A percentile compares a stretch with the other conserved stretches of the same genome.
Conservation (phyloP, 2,888 invertebrate genomes). For the Heliconius aoede region DNA sequence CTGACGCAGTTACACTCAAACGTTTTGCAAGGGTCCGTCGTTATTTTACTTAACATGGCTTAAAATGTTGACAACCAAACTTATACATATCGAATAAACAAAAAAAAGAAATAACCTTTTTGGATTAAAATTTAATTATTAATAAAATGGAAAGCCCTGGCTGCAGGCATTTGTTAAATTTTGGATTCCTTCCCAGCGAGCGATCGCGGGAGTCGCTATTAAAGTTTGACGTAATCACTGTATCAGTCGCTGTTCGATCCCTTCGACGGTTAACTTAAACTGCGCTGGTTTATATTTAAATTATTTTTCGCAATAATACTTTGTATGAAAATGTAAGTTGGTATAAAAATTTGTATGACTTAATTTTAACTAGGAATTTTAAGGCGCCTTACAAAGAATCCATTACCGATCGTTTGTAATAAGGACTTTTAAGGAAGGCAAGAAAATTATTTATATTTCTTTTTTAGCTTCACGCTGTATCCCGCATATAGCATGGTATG, state of each 20-base stretch:
- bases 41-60: too few species aligned
- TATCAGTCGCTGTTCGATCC: constrained; percentile 38
- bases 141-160: constrained; percentile 26
- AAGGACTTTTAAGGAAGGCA: not conserved
- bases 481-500: too few species aligned
- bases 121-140: not conserved
- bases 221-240: constrained; percentile 40
- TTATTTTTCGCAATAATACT: constrained; percentile 7
- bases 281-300: constrained; percentile 19
- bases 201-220: constrained; percentile 38
- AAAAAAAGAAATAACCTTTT: not conserved
- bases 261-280: constrained; percentile 20
- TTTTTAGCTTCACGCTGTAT: too few species aligned
- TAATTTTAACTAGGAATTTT: not conserved
- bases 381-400: not conserved
- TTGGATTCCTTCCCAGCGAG: constrained; percentile 37
- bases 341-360: not conserved
- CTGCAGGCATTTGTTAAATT: constrained; percentile 65
- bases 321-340: not conserved
- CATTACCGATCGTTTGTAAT: not conserved
- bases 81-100: not conserved
- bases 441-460: too few species aligned
- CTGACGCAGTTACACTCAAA: too few species aligned
- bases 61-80: too few species aligned
- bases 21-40: too few species aligned